Evolutionary conservation across 2,113 vertebrate species (phyloP), one percentile per base, ranked within the genome.

Genomic region (Neodontobutis hainanensis): DNA sequence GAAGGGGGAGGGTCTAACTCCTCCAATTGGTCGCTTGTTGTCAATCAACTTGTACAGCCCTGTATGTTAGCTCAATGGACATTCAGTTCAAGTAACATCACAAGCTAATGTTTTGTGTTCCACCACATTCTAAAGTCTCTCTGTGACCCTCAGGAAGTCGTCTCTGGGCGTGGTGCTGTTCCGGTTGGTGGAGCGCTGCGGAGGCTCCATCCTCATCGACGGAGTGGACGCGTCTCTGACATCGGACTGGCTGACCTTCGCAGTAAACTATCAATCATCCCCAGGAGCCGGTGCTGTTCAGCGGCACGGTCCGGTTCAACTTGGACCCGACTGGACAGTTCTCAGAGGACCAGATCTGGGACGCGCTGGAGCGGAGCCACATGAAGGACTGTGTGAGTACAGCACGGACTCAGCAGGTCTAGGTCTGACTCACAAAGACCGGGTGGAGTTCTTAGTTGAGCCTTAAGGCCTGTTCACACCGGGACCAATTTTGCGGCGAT

Each of bases 351-450:
- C 94, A 94, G 86, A 94, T 97, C 78, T 98, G 96, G 96, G 94
- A 95, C 55, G 91, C 95, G 59, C 85, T 98, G 73, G 93, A 96
- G 67, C 93, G 95, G 80, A 98, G 95, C 10, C 95, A 98, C 87
- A 97, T 98, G 95, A 98, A 98, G 85, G 96, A 97, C 65, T 95
- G 94, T 92, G 96, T 98, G 91, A 96, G 96, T 95, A 32, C 38
- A 27, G 19, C 19, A 2, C 19, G 19, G 19, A 27, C 19, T 27
- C 19, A 27, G 19, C 19, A 27, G 19, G 19, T 27, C 19, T 27
- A 27, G 1, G 19, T 27, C 19, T 27, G 1, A 27, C 19, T 27
- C 19, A 27, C 19, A 27, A 27, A 27, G 19, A 27, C 19, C 19
- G 19, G 19, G 19, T 27, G 19, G 19, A 27, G 19, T 27, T 27